Evolutionary conservation across 2,888 invertebrate species (phyloP), one percentile per base, ranked within the genome.

Genomic region (Xestia rhomboidea): DNA sequence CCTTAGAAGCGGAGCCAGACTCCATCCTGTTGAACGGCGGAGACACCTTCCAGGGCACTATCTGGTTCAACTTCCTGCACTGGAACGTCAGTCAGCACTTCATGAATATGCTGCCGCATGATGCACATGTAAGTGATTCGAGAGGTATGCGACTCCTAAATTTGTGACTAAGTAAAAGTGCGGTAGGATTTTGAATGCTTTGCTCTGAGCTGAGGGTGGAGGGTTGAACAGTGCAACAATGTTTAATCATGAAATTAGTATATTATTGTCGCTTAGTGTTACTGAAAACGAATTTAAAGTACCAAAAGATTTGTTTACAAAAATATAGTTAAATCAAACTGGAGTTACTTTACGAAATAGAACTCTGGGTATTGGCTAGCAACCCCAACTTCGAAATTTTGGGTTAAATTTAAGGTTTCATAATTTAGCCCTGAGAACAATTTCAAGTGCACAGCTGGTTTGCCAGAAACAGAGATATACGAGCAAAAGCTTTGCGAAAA

Each of bases 31-130:
- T 98, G 66, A 98, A 98, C 87, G 98, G 97, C 0, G 98, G 98
- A 0, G 98, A 98, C 93, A 97, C 97, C 86, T 98, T 97, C 92
- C 98, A 98, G 79, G 96, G 96, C 66, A 98, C 98, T 1, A 95
- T 98, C 13, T 99, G 98, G 98, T 99, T 98, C 93, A 98, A 98
- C 88, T 93, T 98, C 76, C 96, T 98, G 68, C 95, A 97, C 78
- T 98, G 98, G 98, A 98, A 98, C 87, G 98, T 98, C 24, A 98
- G 98, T 0, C 97, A 98, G 69, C 92, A 95, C 87, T 98, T 99
- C 90, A 97, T 99, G 95, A 98, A 99, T 91, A 95, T 97, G 92
- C 91, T 99, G 73, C 97, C 97, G 2, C 98, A 98, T 87, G 98
- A 98, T 89, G 99, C 97, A 8, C 98, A 98, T 96, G 98, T 98